These are phyloP conservation scores for Lingula anatina DNA, from an alignment of 2,888 invertebrate genomes.

Conservation along the genomic window DNA sequence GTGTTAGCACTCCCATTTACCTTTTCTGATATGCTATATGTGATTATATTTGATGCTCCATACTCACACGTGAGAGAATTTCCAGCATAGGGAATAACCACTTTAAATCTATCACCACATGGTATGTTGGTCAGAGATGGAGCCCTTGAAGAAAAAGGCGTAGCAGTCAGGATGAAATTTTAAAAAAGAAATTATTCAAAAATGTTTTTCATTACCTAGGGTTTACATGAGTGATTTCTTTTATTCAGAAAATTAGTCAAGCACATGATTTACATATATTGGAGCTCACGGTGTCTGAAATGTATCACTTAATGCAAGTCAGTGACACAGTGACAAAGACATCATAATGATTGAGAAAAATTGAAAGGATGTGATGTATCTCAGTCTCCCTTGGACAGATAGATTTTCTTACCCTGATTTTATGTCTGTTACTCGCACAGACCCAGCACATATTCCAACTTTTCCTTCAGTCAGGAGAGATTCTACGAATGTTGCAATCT, in stretches of 20 bases:
- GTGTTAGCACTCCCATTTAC: too few relatives aligned
- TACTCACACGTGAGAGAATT: constrained; percentile 58
- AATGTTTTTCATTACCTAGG: too few relatives aligned
- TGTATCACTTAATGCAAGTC: too few relatives aligned
- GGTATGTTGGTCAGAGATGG: constrained; percentile 13
- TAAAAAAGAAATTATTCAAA: neutral
- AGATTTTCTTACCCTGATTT: constrained; percentile 24
- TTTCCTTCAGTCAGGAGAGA: constrained; percentile 19
- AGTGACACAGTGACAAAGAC: too few relatives aligned
- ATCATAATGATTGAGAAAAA: too few relatives aligned
- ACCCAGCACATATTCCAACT: constrained; percentile 26
- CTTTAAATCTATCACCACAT: constrained; percentile 58
- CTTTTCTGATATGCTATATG: neutral
- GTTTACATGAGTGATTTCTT: too few relatives aligned
- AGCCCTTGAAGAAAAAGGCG: constrained; percentile 12
- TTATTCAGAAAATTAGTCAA: constrained; percentile 1
- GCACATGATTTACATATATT: too few relatives aligned
- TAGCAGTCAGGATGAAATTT: neutral
- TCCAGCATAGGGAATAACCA: constrained; percentile 68
- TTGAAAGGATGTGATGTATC: too few relatives aligned
- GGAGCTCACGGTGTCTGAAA: too few relatives aligned
- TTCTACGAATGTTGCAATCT: constrained; percentile 16
- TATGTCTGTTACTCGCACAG: constrained; percentile 20
- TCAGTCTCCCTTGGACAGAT: too few relatives aligned
- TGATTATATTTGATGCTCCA: neutral